These are phyloP conservation scores for Nothocercus nigrocapillus DNA, from an alignment of 2,113 vertebrate genomes.

Conservation along the genomic window DNA sequence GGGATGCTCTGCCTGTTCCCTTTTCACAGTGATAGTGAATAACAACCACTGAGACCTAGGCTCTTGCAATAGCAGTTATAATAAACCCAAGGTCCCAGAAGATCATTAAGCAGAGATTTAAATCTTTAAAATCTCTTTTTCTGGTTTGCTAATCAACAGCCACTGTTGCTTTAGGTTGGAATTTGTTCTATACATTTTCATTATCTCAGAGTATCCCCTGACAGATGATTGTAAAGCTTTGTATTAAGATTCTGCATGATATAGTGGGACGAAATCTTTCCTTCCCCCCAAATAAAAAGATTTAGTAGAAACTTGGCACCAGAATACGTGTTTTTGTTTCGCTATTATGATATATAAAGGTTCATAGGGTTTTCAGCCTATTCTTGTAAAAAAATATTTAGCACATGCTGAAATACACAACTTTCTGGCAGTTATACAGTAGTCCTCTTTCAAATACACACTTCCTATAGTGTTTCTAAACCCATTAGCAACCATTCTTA, in stretches of 20 bases:
- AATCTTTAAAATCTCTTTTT: constrained; percentile 26
- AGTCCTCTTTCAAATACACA: constrained; percentile 69
- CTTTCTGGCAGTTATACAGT: constrained; percentile 73
- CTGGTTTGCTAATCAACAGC: constrained; percentile 35
- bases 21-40: not conserved
- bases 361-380: constrained; percentile 70
- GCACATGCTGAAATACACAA: constrained; percentile 70
- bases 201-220: constrained; percentile 64
- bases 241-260: constrained; percentile 74
- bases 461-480: constrained; percentile 62
- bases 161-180: constrained; percentile 38
- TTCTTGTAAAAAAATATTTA: constrained; percentile 71
- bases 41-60: not conserved
- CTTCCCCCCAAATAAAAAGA: constrained; percentile 49
- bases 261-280: constrained; percentile 69
- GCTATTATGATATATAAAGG: constrained; percentile 76
- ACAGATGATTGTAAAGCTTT: constrained; percentile 73
- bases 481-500: constrained; percentile 46
- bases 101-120: constrained; percentile 10
- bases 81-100: constrained; percentile 33
- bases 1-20: not conserved
- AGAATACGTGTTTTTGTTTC: constrained; percentile 78
- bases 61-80: not conserved
- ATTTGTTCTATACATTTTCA: constrained; percentile 59
- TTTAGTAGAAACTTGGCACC: constrained; percentile 82